A percentile compares a stretch with the other conserved stretches of the same genome.
Conservation (phyloP, 1,140 invertebrate species). For the Macrotrachela quadricornifera region DNA sequence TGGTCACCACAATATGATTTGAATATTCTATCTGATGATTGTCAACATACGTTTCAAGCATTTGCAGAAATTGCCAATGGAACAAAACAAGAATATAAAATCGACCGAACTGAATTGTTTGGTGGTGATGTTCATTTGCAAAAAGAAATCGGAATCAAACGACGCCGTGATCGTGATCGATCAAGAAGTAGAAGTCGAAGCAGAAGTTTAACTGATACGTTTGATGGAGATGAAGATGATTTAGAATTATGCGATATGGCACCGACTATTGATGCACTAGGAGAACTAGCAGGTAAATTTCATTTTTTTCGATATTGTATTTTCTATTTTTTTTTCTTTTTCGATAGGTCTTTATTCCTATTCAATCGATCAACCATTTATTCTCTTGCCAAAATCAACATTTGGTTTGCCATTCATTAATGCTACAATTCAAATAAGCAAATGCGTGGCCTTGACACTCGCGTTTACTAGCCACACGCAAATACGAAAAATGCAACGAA, state of each 20-base stretch:
- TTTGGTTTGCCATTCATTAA: conserved; percentile 2
- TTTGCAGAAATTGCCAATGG: conserved; percentile 1
- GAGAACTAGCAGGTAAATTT: no score
- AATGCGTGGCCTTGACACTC: no score
- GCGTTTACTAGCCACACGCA: no score
- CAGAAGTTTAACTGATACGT: conserved; percentile 1
- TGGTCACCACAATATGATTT: conserved; percentile 1
- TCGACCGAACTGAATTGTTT: conserved; percentile 1
- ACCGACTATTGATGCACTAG: no score
- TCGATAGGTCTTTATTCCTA: neutral
- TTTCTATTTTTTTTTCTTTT: no score
- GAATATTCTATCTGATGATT: neutral
- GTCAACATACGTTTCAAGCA: neutral
- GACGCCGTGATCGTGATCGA: no score
- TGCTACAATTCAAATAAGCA: neutral
- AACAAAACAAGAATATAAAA: neutral
- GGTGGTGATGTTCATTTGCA: neutral
- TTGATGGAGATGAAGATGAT: no score
- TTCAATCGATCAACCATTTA: neutral
- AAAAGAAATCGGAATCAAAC: no score
- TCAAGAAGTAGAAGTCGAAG: no score
- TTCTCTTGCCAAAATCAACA: neutral
- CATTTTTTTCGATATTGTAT: no score
- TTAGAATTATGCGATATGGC: no score
- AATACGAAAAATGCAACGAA: neutral